phyloP scores from a whole-genome alignment of 2,113 vertebrate genomes.

The Gymnocephalus cernua region DNA sequence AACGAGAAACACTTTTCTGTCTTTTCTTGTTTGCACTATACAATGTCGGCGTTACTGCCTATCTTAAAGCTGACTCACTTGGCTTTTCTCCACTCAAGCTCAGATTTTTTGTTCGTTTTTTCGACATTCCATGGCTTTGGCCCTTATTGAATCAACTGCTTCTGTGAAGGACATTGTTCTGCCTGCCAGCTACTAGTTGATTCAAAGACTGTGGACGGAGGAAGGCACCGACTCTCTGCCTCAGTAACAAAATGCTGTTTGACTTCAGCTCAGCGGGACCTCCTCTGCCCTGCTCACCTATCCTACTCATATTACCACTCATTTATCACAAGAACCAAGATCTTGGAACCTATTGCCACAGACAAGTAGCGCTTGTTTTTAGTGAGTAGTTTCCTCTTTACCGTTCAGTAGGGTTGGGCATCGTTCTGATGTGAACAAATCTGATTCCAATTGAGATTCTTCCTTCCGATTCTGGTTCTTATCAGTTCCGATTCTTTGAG shows the following conservation, averaged over 20 bases:
- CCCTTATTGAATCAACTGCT: slow-evolving; percentile 53
- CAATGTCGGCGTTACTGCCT: slow-evolving; percentile 99
- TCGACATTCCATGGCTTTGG: slow-evolving; percentile 66
- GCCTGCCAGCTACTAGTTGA: slow-evolving; percentile 38
- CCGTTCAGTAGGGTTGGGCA: not conserved
- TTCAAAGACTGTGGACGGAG: slow-evolving; percentile 26
- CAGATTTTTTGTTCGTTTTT: slow-evolving; percentile 51
- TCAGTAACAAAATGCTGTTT: slow-evolving; percentile 34
- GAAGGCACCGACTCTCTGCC: slow-evolving; percentile 28
- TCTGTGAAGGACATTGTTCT: slow-evolving; percentile 52
- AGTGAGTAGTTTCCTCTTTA: slow-evolving; percentile 28
- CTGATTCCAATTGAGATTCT: too few relatives aligned
- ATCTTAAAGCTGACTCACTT: slow-evolving; percentile 85
- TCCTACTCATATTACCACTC: slow-evolving; percentile 38
- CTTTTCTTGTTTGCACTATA: slow-evolving; percentile 95
- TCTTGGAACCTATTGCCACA: slow-evolving; percentile 36
- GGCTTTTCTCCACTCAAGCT: slow-evolving; percentile 76
- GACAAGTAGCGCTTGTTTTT: slow-evolving; percentile 47
- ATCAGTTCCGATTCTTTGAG: too few relatives aligned
- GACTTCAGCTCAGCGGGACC: slow-evolving; percentile 27
- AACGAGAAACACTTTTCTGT: slow-evolving; percentile 87
- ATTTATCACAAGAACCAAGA: slow-evolving; percentile 39
- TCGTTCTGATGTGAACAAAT: too few relatives aligned
- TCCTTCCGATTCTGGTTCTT: too few relatives aligned
- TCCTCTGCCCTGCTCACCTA: slow-evolving; percentile 27